Conservation (phyloP, 2,797 vertebrate species). For the Enteromius anoplus region DNA sequence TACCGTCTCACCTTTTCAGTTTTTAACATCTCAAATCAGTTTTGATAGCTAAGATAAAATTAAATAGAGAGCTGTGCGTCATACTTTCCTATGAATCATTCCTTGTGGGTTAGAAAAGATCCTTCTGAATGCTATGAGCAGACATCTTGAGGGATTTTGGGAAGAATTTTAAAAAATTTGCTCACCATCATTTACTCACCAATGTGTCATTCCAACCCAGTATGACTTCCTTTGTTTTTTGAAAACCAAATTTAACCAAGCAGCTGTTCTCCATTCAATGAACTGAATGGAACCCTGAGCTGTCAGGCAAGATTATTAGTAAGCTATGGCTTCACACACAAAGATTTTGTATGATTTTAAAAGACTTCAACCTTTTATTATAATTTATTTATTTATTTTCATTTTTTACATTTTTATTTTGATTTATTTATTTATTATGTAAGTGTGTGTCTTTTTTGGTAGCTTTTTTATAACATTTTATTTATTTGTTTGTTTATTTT, state of each 20-base stretch:
- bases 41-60: conserved; percentile 31
- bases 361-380: not conserved
- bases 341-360: not conserved
- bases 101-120: not conserved
- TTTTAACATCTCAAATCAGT: conserved; percentile 21
- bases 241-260: not conserved
- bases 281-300: not conserved
- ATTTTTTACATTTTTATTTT: too few species aligned
- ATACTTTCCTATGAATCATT: conserved; percentile 31
- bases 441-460: not conserved
- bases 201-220: not conserved
- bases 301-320: not conserved
- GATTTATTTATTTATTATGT: too few species aligned
- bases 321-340: not conserved
- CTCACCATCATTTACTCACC: not conserved
- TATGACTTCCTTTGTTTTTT: not conserved
- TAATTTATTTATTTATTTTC: not conserved
- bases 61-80: not conserved
- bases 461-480: not conserved
- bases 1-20: not conserved
- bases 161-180: not conserved
- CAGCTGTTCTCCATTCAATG: not conserved
- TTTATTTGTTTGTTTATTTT: not conserved
- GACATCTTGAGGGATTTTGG: not conserved
- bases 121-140: not conserved